These are phyloP conservation scores for Pediacus dermestoides DNA, from an alignment of 2,888 invertebrate genomes.

Conservation along the genomic window DNA sequence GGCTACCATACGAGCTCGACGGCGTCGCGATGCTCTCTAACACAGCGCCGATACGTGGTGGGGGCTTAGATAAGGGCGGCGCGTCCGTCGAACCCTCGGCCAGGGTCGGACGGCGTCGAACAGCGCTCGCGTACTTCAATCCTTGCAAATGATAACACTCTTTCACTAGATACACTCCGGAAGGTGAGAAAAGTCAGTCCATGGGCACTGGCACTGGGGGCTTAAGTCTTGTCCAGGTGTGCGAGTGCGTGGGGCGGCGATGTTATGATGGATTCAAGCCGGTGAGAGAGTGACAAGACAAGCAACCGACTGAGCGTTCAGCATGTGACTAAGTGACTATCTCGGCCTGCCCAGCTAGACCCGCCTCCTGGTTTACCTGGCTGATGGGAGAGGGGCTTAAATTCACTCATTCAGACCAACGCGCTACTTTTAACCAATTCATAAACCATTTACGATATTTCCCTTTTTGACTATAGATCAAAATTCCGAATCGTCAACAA, in stretches of 20 bases:
- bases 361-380: slow-evolving; percentile 48
- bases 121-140: slow-evolving; percentile 35
- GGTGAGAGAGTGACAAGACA: slow-evolving; percentile 20
- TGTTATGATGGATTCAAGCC: slow-evolving; percentile 26
- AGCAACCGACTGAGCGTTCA: slow-evolving; percentile 42
- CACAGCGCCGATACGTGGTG: slow-evolving; percentile 46
- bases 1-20: slow-evolving; percentile 46
- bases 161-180: slow-evolving; percentile 15
- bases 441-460: slow-evolving; percentile 47
- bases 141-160: slow-evolving; percentile 28
- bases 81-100: slow-evolving; percentile 48
- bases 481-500: too few relatives aligned
- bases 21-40: slow-evolving; percentile 51
- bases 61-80: slow-evolving; percentile 48
- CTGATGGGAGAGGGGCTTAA: slow-evolving; percentile 39
- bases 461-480: too few relatives aligned
- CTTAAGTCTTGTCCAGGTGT: slow-evolving; percentile 30
- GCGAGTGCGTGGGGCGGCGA: slow-evolving; percentile 20
- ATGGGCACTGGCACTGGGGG: slow-evolving; percentile 4
- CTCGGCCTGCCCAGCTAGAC: slow-evolving; percentile 45
- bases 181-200: slow-evolving; percentile 15
- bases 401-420: slow-evolving; percentile 48
- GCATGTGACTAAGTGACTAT: slow-evolving; percentile 49
- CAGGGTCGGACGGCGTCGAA: slow-evolving; percentile 42
- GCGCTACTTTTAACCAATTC: slow-evolving; percentile 40